Conservation (phyloP, 1,140 invertebrate genomes). For the Drosophila equinoxialis region DNA sequence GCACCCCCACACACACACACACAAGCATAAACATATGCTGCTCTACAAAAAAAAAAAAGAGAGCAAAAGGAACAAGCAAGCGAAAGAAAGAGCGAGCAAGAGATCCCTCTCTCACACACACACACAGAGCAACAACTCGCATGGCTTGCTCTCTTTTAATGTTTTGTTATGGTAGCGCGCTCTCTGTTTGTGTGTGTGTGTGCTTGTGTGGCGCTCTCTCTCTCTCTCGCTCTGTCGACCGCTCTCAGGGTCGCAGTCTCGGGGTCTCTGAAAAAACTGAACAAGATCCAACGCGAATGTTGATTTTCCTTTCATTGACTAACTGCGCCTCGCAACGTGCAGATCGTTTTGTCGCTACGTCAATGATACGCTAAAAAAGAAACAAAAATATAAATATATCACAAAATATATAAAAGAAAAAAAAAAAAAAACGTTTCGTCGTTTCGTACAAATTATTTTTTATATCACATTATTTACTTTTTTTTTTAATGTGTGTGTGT, state of each 20-base stretch:
- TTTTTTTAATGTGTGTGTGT: conserved; percentile 3
- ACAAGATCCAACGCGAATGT: conserved; percentile 80
- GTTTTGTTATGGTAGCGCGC: conserved; percentile 30
- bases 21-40: neutral
- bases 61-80: conserved; percentile 1
- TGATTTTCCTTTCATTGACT: conserved; percentile 82
- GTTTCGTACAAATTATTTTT: conserved; percentile 15
- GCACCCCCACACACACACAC: neutral
- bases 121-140: neutral
- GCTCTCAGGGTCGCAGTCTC: conserved; percentile 53
- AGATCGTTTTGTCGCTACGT: conserved; percentile 61
- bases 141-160: conserved; percentile 11
- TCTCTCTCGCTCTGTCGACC: conserved; percentile 19
- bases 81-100: neutral
- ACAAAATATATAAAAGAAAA: neutral
- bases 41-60: neutral
- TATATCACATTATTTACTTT: neutral
- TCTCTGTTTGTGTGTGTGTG: too few relatives aligned
- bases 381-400: neutral
- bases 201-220: neutral
- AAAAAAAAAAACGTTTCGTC: conserved; percentile 6
- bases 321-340: conserved; percentile 69
- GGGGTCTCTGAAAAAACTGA: conserved; percentile 62
- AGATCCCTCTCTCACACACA: conserved; percentile 23
- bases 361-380: neutral